A percentile compares a stretch with the other conserved stretches of the same genome.
phyloP scores from a whole-genome alignment of 2,888 invertebrate species.

The Diadegma fenestrale region DNA sequence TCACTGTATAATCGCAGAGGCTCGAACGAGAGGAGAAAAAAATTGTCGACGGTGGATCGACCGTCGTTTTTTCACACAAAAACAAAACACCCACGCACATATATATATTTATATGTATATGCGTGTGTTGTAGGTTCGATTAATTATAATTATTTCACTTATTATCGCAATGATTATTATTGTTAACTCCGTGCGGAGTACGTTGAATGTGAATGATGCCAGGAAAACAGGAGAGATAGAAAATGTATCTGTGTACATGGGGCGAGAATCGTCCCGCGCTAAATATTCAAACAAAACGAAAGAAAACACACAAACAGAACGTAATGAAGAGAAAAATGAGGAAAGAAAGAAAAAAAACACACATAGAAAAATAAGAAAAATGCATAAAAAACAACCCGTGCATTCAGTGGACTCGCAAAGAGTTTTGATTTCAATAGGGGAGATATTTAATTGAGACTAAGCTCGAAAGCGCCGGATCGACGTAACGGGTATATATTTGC shows the following conservation, averaged over 20 bases:
- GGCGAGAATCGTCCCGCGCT: slow-evolving; percentile 45
- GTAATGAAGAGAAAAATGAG: slow-evolving; percentile 39
- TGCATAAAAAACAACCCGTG: slow-evolving; percentile 64
- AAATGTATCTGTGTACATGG: slow-evolving; percentile 31
- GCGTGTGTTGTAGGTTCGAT: slow-evolving; percentile 29
- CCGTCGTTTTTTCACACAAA: slow-evolving; percentile 44
- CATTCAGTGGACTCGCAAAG: slow-evolving; percentile 76
- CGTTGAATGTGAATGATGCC: slow-evolving; percentile 72
- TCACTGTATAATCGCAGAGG: slow-evolving; percentile 20
- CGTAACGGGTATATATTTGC: slow-evolving; percentile 40
- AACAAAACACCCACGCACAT: slow-evolving; percentile 60
- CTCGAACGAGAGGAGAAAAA: slow-evolving; percentile 27
- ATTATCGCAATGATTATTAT: slow-evolving; percentile 48
- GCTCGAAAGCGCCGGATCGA: slow-evolving; percentile 76
- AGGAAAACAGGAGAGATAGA: slow-evolving; percentile 46
- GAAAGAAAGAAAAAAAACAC: slow-evolving; percentile 41
- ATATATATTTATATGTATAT: slow-evolving; percentile 30
- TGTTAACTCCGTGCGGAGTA: slow-evolving; percentile 42
- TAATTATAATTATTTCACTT: slow-evolving; percentile 50
- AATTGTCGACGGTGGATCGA: slow-evolving; percentile 34
- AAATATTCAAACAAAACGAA: slow-evolving; percentile 21
- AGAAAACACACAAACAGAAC: slow-evolving; percentile 42
- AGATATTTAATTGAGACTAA: slow-evolving; percentile 82
- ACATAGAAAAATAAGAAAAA: slow-evolving; percentile 39
- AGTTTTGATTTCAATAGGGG: slow-evolving; percentile 70